These are phyloP conservation scores for Acanthopleura granulata DNA, from an alignment of 2,888 invertebrate genomes.

Conservation along the genomic window DNA sequence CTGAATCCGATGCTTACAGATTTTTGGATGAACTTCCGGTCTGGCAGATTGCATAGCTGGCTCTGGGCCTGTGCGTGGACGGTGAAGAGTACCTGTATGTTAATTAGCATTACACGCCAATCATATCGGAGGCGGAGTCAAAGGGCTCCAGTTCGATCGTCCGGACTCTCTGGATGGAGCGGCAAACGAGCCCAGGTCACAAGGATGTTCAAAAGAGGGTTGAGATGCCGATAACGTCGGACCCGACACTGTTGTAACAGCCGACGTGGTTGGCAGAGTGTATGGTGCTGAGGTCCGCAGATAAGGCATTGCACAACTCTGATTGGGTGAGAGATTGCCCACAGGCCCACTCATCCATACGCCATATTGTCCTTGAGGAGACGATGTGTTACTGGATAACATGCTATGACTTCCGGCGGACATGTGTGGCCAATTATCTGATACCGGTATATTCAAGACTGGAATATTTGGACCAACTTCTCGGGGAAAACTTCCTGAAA, in stretches of 20 bases:
- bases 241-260: slow-evolving; percentile 18
- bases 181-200: slow-evolving; percentile 47
- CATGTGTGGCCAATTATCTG: slow-evolving; percentile 61
- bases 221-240: slow-evolving; percentile 29
- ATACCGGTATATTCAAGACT: slow-evolving; percentile 45
- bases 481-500: slow-evolving; percentile 47
- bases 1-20: no score
- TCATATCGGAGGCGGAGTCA: slow-evolving; percentile 60
- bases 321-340: slow-evolving; percentile 58
- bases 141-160: slow-evolving; percentile 53
- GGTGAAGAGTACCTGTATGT: not conserved
- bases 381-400: slow-evolving; percentile 42
- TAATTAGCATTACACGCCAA: not conserved
- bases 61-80: not conserved
- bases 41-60: not conserved
- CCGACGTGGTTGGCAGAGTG: slow-evolving; percentile 47
- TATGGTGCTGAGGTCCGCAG: slow-evolving; percentile 50
- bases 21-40: not conserved
- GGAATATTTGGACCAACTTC: slow-evolving; percentile 55
- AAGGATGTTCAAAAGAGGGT: slow-evolving; percentile 43
- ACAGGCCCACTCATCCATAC: slow-evolving; percentile 58
- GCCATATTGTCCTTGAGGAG: slow-evolving; percentile 50
- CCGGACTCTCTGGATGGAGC: slow-evolving; percentile 41
- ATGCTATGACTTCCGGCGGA: slow-evolving; percentile 42
- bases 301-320: slow-evolving; percentile 62